Evolutionary conservation across 2,113 vertebrate species (phyloP), one percentile per base, ranked within the genome.

Genomic region (Dipodomys stephensi): DNA sequence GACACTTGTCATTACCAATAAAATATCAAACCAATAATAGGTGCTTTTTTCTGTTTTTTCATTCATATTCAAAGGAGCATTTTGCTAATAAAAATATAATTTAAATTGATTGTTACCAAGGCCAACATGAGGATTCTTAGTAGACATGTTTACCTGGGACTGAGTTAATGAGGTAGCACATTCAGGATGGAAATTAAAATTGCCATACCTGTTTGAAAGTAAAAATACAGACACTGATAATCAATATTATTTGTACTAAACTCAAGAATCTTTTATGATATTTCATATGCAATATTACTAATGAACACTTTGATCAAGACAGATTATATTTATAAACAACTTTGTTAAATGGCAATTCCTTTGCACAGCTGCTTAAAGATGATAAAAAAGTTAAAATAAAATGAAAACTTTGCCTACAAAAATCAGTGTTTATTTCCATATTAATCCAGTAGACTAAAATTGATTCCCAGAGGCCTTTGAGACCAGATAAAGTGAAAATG

Each of bases 51-150:
- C 22, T 89, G 88, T 60, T 19, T 89, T 84, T 93, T 60, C 25
- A 80, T 78, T 86, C 18, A 32, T n/a, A 90, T 87, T 84, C 78
- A 83, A 77, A 93, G 53, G 74, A 72, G 68, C 49, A 60, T 25
- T 86, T 8, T 78, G 60, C n/a, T 94, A 83, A 92, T 90, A 85
- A 83, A 92, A 95, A 73, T 57, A 23, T 68, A 39, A 79, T 88
- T 91, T 92, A 90, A 83, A 68, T 87, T 94, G 39, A 7, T 81
- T 94, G 49, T 62, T 68, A 9, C 30, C 0, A 0, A 89, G 88
- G 80, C 83, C 73, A 68, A 53, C 10, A 12, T 67, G 23, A 76
- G 69, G 79, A 78, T 93, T 77, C 46, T 74, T 53, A 49, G 12
- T 22, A 69, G 57, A 39, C 79, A 82, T 77, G 53, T 28, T 62